Conservation (phyloP, 1,140 invertebrate species). For the Heliconius melpomene region DNA sequence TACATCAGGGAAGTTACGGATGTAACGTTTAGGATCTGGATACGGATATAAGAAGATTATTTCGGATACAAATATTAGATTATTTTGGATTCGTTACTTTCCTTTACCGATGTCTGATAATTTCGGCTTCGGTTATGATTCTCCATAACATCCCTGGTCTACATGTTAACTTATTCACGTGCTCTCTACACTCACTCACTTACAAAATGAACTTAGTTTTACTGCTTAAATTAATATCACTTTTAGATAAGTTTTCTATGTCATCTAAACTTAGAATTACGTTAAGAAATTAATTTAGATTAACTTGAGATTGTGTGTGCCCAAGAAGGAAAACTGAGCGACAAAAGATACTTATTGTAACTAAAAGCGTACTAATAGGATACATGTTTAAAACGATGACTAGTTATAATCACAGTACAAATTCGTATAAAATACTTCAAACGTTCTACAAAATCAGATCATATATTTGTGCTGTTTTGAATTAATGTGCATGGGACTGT, state of each 20-base stretch:
- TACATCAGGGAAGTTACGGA: constrained; percentile 4
- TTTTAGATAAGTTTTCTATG: constrained; percentile 62
- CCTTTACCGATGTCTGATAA: too few species aligned
- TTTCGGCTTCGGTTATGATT: too few species aligned
- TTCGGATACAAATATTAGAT: too few species aligned
- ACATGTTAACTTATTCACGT: constrained; percentile 18
- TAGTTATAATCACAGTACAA: constrained; percentile 27
- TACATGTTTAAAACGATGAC: constrained; percentile 14
- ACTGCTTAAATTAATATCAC: constrained; percentile 79
- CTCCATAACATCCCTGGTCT: not conserved
- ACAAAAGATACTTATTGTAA: constrained; percentile 1
- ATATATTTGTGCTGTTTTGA: constrained; percentile 6
- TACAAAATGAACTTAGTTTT: constrained; percentile 68
- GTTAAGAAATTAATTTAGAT: constrained; percentile 35
- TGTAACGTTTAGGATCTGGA: too few species aligned
- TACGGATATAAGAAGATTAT: too few species aligned
- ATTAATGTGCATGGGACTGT: constrained; percentile 6
- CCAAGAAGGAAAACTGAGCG: not conserved
- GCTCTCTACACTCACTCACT: constrained; percentile 49
- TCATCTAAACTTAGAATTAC: constrained; percentile 29
- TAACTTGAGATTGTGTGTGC: constrained; percentile 24
- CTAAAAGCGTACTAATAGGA: constrained; percentile 11
- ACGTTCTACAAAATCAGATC: constrained; percentile 15
- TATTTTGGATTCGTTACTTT: too few species aligned
- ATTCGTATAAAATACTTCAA: constrained; percentile 3